phyloP scores from a whole-genome alignment of 2,113 vertebrate genomes.

The Cercopithecus mona region DNA sequence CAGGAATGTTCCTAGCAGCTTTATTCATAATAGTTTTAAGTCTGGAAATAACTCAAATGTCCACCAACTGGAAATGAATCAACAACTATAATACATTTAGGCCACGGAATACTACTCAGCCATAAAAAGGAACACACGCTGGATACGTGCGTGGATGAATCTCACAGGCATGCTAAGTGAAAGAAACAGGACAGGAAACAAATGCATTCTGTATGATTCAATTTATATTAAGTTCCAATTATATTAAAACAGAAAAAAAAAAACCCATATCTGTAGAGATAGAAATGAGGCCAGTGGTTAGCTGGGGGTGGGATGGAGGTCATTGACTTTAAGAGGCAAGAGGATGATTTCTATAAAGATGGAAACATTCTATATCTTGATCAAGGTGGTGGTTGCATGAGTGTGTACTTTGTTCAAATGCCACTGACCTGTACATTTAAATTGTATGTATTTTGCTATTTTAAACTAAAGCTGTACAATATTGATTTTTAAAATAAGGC shows the following conservation, averaged over 20 bases:
- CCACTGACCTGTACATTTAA: neutral
- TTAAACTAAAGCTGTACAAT: neutral
- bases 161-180: neutral
- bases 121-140: neutral
- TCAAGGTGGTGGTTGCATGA: too few relatives aligned
- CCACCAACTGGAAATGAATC: neutral
- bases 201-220: neutral
- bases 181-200: neutral
- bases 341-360: neutral
- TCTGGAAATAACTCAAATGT: slow-evolving; percentile 5
- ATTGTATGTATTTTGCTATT: neutral
- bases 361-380: neutral
- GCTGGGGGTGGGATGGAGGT: too few relatives aligned
- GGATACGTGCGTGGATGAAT: neutral
- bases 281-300: neutral
- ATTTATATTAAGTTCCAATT: neutral
- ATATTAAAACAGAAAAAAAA: neutral
- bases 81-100: neutral
- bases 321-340: too few relatives aligned
- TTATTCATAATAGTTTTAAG: neutral
- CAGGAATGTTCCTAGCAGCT: slow-evolving; percentile 5
- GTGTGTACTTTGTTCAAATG: neutral
- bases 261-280: neutral
- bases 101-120: slow-evolving; percentile 14
- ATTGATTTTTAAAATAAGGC: neutral